Base-by-base conservation (phyloP, 30 jellyfish, hydroid and myxozoan species). In the Euphysa ruthae region DNA sequence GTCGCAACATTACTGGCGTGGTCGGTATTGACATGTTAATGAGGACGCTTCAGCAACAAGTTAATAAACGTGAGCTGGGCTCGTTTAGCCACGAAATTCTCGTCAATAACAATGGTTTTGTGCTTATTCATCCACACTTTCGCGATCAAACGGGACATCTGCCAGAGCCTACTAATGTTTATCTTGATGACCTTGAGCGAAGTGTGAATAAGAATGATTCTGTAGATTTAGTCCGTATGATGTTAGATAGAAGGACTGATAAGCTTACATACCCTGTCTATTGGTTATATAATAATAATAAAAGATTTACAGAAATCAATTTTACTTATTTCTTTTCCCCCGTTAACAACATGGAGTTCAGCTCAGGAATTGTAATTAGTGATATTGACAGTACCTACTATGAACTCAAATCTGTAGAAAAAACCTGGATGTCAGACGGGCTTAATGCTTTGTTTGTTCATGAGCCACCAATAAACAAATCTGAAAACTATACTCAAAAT, bases 161-260 rank as follows among this genome's bases (percentile, higher is more conserved):
- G 30, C 88, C 93, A 0, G 32, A 78, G 3, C 95, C 95, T 1
- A 66, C 93, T 22, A 84, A 84, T 69, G 88, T 84, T 8, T 77
- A 69, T 31, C 73, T 84, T 21, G 95, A 84, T 30, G 95, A 84
- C 32, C 18, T 84, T 8, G 83, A 70, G 54, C 49, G 49, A 3
- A 58, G 54, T 29, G 20, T 15, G 14, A 58, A 68, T 10, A 44
- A 4, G 2, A 49, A 68, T 19, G 75, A 68, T 27, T 30, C 80
- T 0, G 49, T 10, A 0, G 14, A 6, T 28, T 49, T 68, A 27
- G 49, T 43, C 49, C 1, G 6, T 1, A 35, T 32, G 25, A 68
- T 68, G 80, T 10, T 68, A 21, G 49, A 43, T 20, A 24, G 34
- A n/a, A 44, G 19, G 15, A 34, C 23, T 13, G 58, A 34, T 0